A percentile compares a stretch with the other conserved stretches of the same genome.
phyloP scores from a whole-genome alignment of 2,888 invertebrate species.

The Agrochola litura region DNA sequence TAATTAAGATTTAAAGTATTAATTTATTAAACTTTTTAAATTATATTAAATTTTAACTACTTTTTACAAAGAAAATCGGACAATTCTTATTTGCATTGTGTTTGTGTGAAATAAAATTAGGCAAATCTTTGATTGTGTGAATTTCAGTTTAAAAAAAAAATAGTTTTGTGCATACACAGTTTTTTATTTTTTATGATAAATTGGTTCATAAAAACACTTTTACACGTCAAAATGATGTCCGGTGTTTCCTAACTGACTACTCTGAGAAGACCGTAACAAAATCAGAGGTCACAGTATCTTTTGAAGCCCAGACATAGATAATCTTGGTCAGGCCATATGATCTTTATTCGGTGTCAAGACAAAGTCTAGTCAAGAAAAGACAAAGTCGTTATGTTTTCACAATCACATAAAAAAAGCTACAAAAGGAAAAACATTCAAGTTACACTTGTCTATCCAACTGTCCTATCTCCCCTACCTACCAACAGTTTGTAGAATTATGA shows the following conservation, averaged over 20 bases:
- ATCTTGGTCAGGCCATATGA: too few species aligned
- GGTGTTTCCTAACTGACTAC: too few species aligned
- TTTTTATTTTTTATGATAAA: not conserved
- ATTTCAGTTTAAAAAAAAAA: too few species aligned
- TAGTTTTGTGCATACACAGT: not conserved
- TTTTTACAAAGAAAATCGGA: not conserved
- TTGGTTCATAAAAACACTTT: too few species aligned
- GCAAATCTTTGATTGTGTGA: too few species aligned
- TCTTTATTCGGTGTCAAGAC: not conserved
- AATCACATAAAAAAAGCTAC: not conserved
- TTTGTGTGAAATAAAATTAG: not conserved
- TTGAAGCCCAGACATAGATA: too few species aligned
- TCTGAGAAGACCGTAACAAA: too few species aligned
- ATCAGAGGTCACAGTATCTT: too few species aligned
- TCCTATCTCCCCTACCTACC: constrained; percentile 36
- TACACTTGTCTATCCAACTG: constrained; percentile 46
- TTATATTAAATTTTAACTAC: not conserved
- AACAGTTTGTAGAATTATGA: constrained; percentile 46
- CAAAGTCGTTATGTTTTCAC: too few species aligned
- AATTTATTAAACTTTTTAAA: not conserved
- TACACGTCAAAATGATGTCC: too few species aligned
- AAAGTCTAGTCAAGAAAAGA: too few species aligned
- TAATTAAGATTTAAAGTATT: not conserved
- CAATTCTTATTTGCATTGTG: not conserved
- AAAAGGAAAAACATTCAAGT: not conserved